Base-by-base conservation (phyloP, 2,113 vertebrate genomes). In the Lepisosteus oculatus region DNA sequence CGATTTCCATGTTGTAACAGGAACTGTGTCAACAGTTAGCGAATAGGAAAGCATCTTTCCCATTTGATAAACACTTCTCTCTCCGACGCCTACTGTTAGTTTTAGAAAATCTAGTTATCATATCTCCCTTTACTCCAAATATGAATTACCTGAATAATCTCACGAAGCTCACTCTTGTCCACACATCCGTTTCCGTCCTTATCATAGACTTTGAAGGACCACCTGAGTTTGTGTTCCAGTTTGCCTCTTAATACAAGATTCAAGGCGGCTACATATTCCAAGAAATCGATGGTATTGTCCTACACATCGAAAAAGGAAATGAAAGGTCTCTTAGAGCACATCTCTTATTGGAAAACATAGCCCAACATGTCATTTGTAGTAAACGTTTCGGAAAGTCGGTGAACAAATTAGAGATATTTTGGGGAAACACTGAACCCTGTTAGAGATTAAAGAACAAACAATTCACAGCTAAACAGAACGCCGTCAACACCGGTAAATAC, bases 141-240 rank as follows among this genome's bases (percentile, higher is more conserved):
- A 29, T 5, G 0, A 8, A 61, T 29, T 78, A 90, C 89, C 76
- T 89, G 76, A 54, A 90, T 81, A 17, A 90, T 91, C 41, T 89
- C 82, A 6, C 61, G 69, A 3, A 92, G 85, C 55, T 93, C 89
- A 0, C 42, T 61, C 62, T 78, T 83, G 78, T 92, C 89, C 67
- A 92, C 83, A 12, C 65, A 85, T 14, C 90, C 90, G 11, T 89
- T 92, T 12, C 79, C 72, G 63, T 92, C 86, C 68, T 84, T 88
- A 76, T 93, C 90, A 0, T 90, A 91, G 9, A 92, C 87, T 76
- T 93, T 92, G 76, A 91, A 92, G 1, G 89, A 90, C 91, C 89
- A 92, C 47, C 84, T 87, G 64, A 92, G 74, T 73, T 88, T 90
- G 56, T 86, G 89, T 68, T 91, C 87, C 76, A 89, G 73, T 74